Percentiles rank a stretch among this genome's conserved stretches.
Evolutionary conservation across 2,113 vertebrate species (phyloP).

Genomic region (Pelusios castaneus): DNA sequence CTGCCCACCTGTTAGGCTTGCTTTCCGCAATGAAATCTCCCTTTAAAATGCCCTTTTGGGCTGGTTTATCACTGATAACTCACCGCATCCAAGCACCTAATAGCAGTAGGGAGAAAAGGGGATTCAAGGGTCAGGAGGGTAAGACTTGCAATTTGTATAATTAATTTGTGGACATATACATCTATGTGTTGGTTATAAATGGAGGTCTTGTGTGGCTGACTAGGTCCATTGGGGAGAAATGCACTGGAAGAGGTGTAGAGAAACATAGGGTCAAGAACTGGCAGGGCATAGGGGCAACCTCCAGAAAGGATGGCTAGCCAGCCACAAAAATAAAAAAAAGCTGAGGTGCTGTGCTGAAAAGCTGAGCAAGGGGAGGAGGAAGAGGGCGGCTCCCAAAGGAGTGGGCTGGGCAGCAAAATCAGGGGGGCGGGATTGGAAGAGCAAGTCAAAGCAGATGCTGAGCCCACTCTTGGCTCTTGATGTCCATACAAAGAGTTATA

Average conservation of each 20-base stretch:
- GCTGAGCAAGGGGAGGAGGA: neutral
- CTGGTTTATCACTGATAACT: neutral
- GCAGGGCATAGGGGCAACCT: neutral
- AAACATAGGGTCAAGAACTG: neutral
- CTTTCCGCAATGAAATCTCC: neutral
- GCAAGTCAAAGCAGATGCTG: neutral
- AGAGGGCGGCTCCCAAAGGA: neutral
- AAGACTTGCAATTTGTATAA: neutral
- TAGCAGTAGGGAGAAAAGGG: neutral
- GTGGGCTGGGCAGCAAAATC: neutral
- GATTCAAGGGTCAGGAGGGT: neutral
- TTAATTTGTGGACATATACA: no score
- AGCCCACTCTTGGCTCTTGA: neutral
- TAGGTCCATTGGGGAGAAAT: neutral
- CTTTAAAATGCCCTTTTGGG: neutral
- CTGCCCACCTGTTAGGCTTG: rapidly evolving
- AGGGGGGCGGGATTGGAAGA: neutral
- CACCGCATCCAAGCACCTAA: neutral
- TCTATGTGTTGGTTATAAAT: no score
- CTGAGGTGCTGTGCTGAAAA: neutral
- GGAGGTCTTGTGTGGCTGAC: neutral
- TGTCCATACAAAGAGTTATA: neutral
- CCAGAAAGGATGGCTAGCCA: neutral
- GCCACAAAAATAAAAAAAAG: neutral
- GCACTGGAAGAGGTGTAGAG: neutral